Base-by-base conservation (phyloP, 1,140 invertebrate genomes). In the Phthorimaea operculella region DNA sequence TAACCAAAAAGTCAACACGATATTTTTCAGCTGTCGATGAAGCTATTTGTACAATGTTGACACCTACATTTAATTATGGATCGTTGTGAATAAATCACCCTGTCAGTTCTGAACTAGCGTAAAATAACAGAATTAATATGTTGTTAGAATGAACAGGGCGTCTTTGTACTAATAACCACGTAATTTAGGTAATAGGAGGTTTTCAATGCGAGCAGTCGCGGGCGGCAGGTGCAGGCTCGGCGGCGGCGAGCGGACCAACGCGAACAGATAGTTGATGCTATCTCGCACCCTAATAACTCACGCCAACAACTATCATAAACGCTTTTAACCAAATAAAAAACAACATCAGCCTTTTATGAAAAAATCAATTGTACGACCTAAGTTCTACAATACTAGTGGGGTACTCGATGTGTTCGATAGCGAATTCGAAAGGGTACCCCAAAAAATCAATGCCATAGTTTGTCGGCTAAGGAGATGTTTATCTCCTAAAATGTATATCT, bases 101-200 rank as follows among this genome's bases (percentile, higher is more conserved):
- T 55, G 60, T 64, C 62, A 59, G 53, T 60, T 42, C 51, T 57
- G 36, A 63, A 73, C 67, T 64, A 66, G 72, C 72, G 67, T 72
- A 66, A 72, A 72, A 70, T 67, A 74, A 70, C 61, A 66, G 66
- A 76, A 77, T 76, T 74, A 76, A 77, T 72, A 70, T 59, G 66
- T 72, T 73, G 58, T 78, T 69, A 75, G 74, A 73, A 59, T 59
- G 58, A 42, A 58, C 42, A 64, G 70, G 72, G 69, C 64, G 70
- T 70, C 59, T 65, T 57, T 53, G 52, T 59, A 57, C 66, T 74
- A 76, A 74, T 73, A 72, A 73, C 66, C 59, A 67, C 64, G 67
- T 76, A 75, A 78, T 73, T 65, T 61, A 67, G 64, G 67, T 77
- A 76, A 78, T 73, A 69, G 64, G 57, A 59, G 68, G 67, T 62